Conservation (phyloP, 2,113 vertebrate genomes). For the Cyprinodon tularosa region DNA sequence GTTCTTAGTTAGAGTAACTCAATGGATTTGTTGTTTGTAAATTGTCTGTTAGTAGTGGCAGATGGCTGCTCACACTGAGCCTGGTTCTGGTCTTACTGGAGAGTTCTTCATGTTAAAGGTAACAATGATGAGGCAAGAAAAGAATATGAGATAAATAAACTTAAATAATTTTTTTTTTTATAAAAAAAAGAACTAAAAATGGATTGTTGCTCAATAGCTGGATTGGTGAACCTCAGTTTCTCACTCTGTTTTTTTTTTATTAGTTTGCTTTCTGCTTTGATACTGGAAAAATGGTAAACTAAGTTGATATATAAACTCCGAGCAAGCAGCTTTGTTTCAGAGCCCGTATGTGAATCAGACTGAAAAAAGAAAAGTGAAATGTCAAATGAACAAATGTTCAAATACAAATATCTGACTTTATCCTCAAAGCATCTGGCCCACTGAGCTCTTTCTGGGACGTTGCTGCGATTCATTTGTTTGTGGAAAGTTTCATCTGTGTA, state of each 20-base stretch:
- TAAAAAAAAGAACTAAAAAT: too few relatives aligned
- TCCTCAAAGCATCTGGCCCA: slow-evolving; percentile 52
- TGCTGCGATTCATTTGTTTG: slow-evolving; percentile 18
- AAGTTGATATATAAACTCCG: neutral
- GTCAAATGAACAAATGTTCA: slow-evolving; percentile 37
- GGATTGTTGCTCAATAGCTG: too few relatives aligned
- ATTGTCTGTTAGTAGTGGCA: neutral
- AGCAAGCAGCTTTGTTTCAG: neutral
- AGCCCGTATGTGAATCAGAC: slow-evolving; percentile 20
- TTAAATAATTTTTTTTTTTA: too few relatives aligned
- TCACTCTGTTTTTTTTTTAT: neutral
- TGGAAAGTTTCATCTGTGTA: slow-evolving; percentile 66
- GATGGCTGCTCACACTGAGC: too few relatives aligned
- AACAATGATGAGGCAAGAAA: too few relatives aligned
- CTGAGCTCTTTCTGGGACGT: slow-evolving; percentile 49
- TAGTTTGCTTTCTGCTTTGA: neutral
- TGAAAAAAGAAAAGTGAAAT: slow-evolving; percentile 24
- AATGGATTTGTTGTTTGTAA: neutral
- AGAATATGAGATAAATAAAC: too few relatives aligned
- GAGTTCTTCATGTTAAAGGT: too few relatives aligned
- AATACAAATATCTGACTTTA: slow-evolving; percentile 33
- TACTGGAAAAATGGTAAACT: neutral
- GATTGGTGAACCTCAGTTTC: too few relatives aligned
- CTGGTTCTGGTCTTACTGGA: too few relatives aligned
- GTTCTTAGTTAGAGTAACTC: neutral